Conservation (phyloP, 2,888 invertebrate species). For the Himalopsyche japonica region DNA sequence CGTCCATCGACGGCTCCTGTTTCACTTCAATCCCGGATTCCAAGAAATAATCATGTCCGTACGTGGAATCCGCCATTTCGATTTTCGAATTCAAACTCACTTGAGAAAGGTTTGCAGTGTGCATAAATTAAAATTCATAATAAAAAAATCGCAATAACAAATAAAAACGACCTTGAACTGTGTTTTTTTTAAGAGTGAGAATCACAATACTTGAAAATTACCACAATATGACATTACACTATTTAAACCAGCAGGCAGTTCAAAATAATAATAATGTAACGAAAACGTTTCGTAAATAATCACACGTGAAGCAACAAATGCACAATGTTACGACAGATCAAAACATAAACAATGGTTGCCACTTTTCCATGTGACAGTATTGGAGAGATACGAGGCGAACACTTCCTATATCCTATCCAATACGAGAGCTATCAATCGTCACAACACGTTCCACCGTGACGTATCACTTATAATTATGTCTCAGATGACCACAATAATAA, state of each 20-base stretch:
- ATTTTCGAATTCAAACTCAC: neutral
- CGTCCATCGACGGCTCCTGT: conserved; percentile 55
- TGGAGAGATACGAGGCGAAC: neutral
- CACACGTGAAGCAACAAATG: conserved; percentile 25
- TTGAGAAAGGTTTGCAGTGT: neutral
- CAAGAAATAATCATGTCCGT: conserved; percentile 65
- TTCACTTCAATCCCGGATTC: conserved; percentile 66
- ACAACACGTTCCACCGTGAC: conserved; percentile 27
- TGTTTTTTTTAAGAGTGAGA: neutral
- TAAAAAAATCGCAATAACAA: conserved; percentile 27
- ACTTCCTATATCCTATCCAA: conserved; percentile 15
- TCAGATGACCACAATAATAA: conserved; percentile 15
- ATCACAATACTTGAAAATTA: neutral
- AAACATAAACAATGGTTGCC: conserved; percentile 34
- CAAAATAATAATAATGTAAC: neutral
- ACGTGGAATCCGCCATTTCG: conserved; percentile 65
- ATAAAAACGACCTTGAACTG: conserved; percentile 32
- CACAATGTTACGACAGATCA: conserved; percentile 23
- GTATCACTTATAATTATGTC: conserved; percentile 3
- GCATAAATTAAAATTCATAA: conserved; percentile 6
- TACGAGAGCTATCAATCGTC: conserved; percentile 22
- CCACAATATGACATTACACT: neutral
- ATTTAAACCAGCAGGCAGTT: neutral
- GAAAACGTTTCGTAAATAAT: conserved; percentile 5
- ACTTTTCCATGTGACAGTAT: conserved; percentile 17